These are phyloP conservation scores for Ecliptopera silaceata DNA, from an alignment of 2,888 invertebrate species.

Conservation along the genomic window DNA sequence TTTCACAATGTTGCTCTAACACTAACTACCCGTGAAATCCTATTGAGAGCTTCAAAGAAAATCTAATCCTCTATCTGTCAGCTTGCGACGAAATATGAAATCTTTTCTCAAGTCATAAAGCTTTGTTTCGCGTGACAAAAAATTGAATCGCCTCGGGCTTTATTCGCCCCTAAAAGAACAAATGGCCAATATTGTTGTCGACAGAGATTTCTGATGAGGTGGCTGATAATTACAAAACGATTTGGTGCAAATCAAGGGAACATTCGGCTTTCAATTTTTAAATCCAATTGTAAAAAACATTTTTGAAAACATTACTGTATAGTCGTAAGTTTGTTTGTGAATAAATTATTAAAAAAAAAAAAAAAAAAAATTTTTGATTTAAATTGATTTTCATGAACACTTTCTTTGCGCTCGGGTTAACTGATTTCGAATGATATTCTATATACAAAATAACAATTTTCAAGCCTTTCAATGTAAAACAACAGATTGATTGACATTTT, in stretches of 20 bases:
- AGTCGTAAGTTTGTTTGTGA: no score
- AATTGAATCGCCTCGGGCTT: slow-evolving; percentile 40
- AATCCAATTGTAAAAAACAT: neutral
- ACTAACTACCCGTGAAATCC: slow-evolving; percentile 81
- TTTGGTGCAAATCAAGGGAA: slow-evolving; percentile 26
- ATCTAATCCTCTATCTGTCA: slow-evolving; percentile 49
- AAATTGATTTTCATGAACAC: neutral
- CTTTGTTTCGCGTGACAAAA: slow-evolving; percentile 29
- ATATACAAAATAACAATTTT: no score
- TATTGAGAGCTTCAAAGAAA: slow-evolving; percentile 78
- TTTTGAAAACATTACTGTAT: no score
- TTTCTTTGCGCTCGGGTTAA: neutral
- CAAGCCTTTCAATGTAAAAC: no score
- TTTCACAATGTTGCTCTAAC: slow-evolving; percentile 75
- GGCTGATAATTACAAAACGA: slow-evolving; percentile 40
- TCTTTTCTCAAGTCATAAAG: slow-evolving; percentile 32
- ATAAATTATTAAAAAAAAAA: no score
- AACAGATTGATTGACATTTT: no score
- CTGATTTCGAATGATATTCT: no score
- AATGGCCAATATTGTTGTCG: slow-evolving; percentile 47
- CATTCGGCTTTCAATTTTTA: slow-evolving; percentile 1
- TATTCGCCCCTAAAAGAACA: slow-evolving; percentile 49
- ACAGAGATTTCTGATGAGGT: slow-evolving; percentile 35
- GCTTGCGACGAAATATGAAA: slow-evolving; percentile 35
- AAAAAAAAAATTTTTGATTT: neutral